Evolutionary conservation across 2,888 invertebrate species (phyloP).

Genomic region (Tanypteryx hageni): DNA sequence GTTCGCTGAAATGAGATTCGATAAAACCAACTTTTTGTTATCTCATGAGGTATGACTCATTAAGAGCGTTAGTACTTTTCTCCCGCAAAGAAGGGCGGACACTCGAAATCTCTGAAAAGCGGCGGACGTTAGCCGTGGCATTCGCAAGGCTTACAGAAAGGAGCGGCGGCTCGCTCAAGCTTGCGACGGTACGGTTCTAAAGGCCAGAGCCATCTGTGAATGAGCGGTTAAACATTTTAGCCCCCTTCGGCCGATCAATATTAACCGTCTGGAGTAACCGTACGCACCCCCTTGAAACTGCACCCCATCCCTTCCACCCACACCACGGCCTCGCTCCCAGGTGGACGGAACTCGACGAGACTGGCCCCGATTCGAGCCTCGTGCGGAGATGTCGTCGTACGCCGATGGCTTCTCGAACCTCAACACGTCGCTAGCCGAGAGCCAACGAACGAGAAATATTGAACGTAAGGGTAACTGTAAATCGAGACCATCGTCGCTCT

Average conservation of each 20-base stretch:
- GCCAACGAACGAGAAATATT: too few species aligned
- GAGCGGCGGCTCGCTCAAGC: background rate
- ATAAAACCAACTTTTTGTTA: too few species aligned
- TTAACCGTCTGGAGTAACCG: constrained; percentile 61
- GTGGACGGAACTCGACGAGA: constrained; percentile 49
- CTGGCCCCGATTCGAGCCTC: constrained; percentile 54
- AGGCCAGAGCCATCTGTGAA: constrained; percentile 63
- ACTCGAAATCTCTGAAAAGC: background rate
- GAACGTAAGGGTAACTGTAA: too few species aligned
- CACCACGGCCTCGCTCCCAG: background rate
- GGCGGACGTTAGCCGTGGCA: background rate
- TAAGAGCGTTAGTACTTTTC: too few species aligned
- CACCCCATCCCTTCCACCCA: constrained; percentile 10
- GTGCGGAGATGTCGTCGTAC: background rate
- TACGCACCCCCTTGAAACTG: too few species aligned
- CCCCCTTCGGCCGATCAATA: constrained; percentile 51
- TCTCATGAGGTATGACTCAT: too few species aligned
- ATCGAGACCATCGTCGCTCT: too few species aligned
- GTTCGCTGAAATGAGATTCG: too few species aligned
- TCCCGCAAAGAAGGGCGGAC: too few species aligned
- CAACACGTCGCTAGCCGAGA: too few species aligned
- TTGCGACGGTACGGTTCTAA: constrained; percentile 38
- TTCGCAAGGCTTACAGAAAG: background rate
- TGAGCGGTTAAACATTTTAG: constrained; percentile 51
- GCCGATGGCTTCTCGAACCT: too few species aligned